A percentile compares a stretch with the other conserved stretches of the same genome.
These are phyloP conservation scores for cattle (Bos taurus) DNA, from an alignment of 2,113 vertebrate species.

Conservation along the genomic window ARS-UCD2.0 NC_037356.1:8166501-8167000, in stretches of 20 bases:
- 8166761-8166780: neutral
- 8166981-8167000: neutral
- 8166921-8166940: neutral
- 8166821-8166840: neutral
- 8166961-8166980: neutral
- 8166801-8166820: neutral
- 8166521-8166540: neutral
- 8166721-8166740: neutral
- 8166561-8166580: neutral
- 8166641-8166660: neutral
- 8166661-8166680: neutral
- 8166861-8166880: neutral
- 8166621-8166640: neutral
- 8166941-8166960: neutral
- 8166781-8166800: accelerated
- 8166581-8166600: neutral
- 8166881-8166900: neutral
- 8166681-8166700: neutral
- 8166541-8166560: neutral
- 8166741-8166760: neutral
- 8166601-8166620: neutral
- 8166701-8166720: neutral
- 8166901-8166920: neutral
- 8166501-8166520: neutral
- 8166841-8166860: neutral